Conservation (phyloP, 2,888 invertebrate genomes). For the Oegoconia quadripuncta region DNA sequence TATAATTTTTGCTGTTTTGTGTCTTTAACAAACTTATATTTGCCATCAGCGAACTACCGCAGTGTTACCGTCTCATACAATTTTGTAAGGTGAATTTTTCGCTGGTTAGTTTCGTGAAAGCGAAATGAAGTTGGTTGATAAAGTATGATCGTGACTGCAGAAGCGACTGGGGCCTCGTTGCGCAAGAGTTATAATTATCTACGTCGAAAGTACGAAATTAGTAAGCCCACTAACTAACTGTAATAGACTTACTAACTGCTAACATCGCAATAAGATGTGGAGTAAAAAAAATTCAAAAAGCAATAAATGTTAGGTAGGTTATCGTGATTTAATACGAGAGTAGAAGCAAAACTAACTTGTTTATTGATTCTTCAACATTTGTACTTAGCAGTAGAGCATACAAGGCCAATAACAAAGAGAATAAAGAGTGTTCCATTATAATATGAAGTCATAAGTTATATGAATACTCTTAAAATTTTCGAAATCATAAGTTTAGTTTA, state of each 20-base stretch:
- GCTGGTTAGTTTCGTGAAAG: constrained; percentile 14
- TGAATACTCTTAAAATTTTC: no score
- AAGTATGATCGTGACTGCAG: constrained; percentile 72
- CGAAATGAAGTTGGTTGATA: constrained; percentile 37
- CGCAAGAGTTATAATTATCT: constrained; percentile 71
- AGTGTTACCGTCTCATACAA: no score
- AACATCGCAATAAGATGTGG: constrained; percentile 23
- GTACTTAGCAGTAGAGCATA: no score
- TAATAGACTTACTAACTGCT: constrained; percentile 20
- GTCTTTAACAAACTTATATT: constrained; percentile 30
- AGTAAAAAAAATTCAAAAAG: constrained; percentile 4
- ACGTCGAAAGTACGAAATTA: constrained; percentile 73
- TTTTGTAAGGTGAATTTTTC: no score
- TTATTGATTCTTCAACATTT: no score
- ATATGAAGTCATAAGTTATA: no score
- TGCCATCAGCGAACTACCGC: constrained; percentile 12
- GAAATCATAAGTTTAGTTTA: no score
- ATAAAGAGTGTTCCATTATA: no score
- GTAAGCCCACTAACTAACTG: constrained; percentile 31
- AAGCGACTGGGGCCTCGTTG: constrained; percentile 61
- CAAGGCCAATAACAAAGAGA: no score
- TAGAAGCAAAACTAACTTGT: no score
- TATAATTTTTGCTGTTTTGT: constrained; percentile 74
- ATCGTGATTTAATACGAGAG: no score
- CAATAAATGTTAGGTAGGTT: not conserved